phyloP scores from a whole-genome alignment of 2,113 vertebrate species.

The Uria lomvia region DNA sequence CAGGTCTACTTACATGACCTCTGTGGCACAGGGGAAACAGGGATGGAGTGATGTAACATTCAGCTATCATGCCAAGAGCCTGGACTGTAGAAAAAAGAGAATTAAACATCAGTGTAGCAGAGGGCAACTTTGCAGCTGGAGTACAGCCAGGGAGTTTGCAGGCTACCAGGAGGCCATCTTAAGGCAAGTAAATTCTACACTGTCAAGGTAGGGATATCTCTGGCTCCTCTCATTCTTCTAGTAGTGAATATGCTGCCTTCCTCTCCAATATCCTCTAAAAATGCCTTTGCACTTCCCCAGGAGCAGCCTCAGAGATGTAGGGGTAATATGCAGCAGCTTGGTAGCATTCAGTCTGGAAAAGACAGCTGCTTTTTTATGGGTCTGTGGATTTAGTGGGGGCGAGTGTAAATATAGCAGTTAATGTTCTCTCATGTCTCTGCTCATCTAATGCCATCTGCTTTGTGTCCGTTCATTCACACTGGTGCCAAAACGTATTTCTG shows the following conservation, averaged over 20 bases:
- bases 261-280: neutral
- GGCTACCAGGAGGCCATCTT: neutral
- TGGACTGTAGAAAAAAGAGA: neutral
- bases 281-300: neutral
- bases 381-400: conserved; percentile 2
- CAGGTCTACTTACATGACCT: neutral
- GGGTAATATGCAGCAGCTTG: neutral
- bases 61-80: neutral
- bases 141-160: neutral
- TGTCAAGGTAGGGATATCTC: neutral
- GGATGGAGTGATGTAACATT: neutral
- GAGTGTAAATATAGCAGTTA: conserved; percentile 44
- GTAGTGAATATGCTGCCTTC: neutral
- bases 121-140: neutral
- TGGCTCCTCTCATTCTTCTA: neutral
- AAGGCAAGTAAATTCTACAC: neutral
- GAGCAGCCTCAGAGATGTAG: neutral
- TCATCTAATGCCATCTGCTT: conserved; percentile 37
- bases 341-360: neutral
- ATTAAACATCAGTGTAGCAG: neutral
- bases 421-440: neutral
- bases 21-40: neutral
- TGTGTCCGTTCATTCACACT: conserved; percentile 21
- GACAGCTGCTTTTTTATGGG: conserved; percentile 47
- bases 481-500: conserved; percentile 9